Base-by-base conservation (phyloP, 1,140 invertebrate genomes). In the Rhagoletis pomonella region DNA sequence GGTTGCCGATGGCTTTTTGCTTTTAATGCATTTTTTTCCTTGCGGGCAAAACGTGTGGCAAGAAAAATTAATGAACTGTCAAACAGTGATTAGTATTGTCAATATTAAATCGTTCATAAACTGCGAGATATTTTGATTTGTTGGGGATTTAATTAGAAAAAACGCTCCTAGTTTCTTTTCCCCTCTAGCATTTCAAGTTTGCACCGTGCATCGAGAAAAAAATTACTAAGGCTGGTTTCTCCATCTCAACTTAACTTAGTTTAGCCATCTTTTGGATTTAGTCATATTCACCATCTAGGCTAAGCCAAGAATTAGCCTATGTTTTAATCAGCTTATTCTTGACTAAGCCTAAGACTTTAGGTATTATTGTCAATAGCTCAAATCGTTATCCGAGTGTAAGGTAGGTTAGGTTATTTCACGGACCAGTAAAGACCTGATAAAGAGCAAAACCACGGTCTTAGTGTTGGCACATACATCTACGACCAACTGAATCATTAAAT, bases 1-100 rank as follows among this genome's bases (percentile, higher is more conserved):
- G 73, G 73, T 62, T 81, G 73, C 47, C 50, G 50, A 10, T 55
- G 5, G 47, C 50, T 19, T 12, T 55, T 81, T 58, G 44, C 47
- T 81, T 55, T 81, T 81, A 19, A 19, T 81, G 73, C 44, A 55
- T 55, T 81, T 81, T 81, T 55, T 81, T 55, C 55, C 73, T 81
- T 81, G n/a, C 6, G 42, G 14, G 0, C 73, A 81, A 42, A 55
- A 81, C 55, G 47, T 2, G 47, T 3, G 47, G 73, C 55, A 81
- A 81, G 73, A 81, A 81, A 81, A 55, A 81, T 81, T 81, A 81
- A 81, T 81, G 73, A 81, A 81, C 73, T 81, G 73, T 81, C 47
- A 81, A 81, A 81, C 19, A 58, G 73, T 81, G 73, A 81, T 81
- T 81, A 81, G 47, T 1, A 81, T 2, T 55, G 2, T 81, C 47